phyloP scores from a whole-genome alignment of 2,113 vertebrate species.

The Upupa epops region DNA sequence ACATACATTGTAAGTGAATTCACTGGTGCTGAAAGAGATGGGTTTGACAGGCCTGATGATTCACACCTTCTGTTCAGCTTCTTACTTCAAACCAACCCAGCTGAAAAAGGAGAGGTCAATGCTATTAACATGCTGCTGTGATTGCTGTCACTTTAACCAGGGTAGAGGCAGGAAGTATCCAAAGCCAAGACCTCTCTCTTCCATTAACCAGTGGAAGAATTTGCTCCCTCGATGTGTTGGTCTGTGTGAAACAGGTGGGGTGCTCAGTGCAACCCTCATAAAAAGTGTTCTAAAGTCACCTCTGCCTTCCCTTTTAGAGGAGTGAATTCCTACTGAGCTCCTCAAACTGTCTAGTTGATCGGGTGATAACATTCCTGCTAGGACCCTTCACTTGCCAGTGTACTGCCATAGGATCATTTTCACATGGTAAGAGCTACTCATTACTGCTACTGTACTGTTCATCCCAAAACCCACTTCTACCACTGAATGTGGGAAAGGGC shows the following conservation, averaged over 20 bases:
- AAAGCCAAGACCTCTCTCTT: background rate
- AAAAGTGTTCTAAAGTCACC: background rate
- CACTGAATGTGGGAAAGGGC: background rate
- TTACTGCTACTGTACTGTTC: background rate
- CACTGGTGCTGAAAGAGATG: background rate
- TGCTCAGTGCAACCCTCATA: background rate
- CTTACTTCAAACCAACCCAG: background rate
- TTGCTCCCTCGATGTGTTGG: background rate
- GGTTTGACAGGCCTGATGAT: conserved; percentile 7
- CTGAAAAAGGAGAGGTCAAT: conserved; percentile 7
- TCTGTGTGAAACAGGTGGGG: background rate
- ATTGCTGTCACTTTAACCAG: background rate
- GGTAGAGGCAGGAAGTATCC: background rate
- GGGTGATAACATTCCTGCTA: background rate
- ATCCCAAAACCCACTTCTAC: background rate
- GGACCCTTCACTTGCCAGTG: background rate
- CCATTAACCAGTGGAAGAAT: conserved; percentile 10
- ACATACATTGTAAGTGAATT: background rate
- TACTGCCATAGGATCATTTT: background rate
- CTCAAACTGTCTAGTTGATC: background rate
- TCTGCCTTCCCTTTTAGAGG: background rate
- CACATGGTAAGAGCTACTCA: background rate
- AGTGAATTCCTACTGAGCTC: background rate
- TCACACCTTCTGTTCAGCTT: conserved; percentile 36
- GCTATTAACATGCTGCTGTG: background rate